Conservation (phyloP, 1,140 invertebrate genomes). For the Helicoverpa armigera region DNA sequence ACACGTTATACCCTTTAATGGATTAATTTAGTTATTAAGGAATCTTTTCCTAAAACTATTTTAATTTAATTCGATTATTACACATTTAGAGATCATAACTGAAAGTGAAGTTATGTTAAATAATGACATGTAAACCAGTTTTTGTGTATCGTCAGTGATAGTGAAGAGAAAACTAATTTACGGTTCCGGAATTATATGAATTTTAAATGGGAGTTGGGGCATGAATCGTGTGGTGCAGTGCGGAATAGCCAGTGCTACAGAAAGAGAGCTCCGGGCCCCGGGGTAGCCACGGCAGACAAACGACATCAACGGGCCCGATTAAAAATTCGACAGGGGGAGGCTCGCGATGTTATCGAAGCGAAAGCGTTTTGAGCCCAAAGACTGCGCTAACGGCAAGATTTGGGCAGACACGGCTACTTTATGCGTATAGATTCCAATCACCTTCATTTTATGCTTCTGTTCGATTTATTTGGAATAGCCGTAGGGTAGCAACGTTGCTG, state of each 20-base stretch:
- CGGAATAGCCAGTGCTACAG: conserved; percentile 17
- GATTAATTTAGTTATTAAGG: not conserved
- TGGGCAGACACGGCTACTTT: not conserved
- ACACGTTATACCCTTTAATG: not conserved
- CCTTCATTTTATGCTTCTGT: too few relatives aligned
- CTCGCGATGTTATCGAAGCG: conserved; percentile 48
- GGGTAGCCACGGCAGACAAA: conserved; percentile 57
- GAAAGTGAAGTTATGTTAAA: not conserved
- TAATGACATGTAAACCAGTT: conserved; percentile 11
- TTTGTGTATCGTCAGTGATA: conserved; percentile 56
- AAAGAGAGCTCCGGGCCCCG: conserved; percentile 37
- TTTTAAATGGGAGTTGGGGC: conserved; percentile 62
- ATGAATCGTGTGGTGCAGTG: conserved; percentile 22
- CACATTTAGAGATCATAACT: too few relatives aligned
- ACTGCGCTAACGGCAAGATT: not conserved
- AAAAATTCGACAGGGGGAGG: conserved; percentile 65
- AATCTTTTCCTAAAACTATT: not conserved
- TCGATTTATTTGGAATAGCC: too few relatives aligned
- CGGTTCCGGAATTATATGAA: conserved; percentile 62
- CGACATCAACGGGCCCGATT: conserved; percentile 64
- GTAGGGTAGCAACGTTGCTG: too few relatives aligned
- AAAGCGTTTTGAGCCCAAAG: conserved; percentile 14
- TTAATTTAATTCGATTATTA: not conserved
- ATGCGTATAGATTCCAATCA: too few relatives aligned
- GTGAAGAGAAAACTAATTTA: conserved; percentile 63